Percentiles rank a stretch among this genome's conserved stretches.
These are phyloP conservation scores for Agriopis aurantiaria DNA, from an alignment of 2,888 invertebrate species.

Conservation along the genomic window DNA sequence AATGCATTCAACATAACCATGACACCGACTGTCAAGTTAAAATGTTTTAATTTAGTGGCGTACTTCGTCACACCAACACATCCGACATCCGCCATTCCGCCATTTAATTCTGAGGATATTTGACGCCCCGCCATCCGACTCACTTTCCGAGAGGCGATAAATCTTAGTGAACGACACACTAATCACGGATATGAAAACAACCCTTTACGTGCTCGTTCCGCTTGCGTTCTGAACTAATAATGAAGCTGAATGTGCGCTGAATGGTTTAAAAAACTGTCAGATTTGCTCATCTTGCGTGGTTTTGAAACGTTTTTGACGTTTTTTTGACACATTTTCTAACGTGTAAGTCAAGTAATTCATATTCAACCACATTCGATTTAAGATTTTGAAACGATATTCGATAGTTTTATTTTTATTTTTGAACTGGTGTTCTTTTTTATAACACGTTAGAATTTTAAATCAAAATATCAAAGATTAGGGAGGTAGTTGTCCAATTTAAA, in stretches of 20 bases:
- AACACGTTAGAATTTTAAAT: no score
- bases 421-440: no score
- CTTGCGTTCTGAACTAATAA: constrained; percentile 54
- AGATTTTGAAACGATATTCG: no score
- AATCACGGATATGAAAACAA: constrained; percentile 82
- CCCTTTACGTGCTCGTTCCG: constrained; percentile 72
- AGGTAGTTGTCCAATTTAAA: no score
- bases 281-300: constrained; percentile 19
- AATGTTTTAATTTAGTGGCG: constrained; percentile 83
- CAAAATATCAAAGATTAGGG: no score
- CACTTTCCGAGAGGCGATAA: constrained; percentile 73
- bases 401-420: no score
- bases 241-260: constrained; percentile 60
- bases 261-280: constrained; percentile 52
- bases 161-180: constrained; percentile 72
- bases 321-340: constrained; percentile 1
- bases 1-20: constrained; percentile 66
- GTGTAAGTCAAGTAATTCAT: background rate
- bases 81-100: constrained; percentile 69
- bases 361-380: no score
- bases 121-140: constrained; percentile 62
- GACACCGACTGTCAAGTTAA: constrained; percentile 78
- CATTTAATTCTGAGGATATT: constrained; percentile 62
- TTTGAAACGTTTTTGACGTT: background rate
- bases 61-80: constrained; percentile 70